Base-by-base conservation (phyloP, 1,140 invertebrate genomes). In the Drosophila obscura region DNA sequence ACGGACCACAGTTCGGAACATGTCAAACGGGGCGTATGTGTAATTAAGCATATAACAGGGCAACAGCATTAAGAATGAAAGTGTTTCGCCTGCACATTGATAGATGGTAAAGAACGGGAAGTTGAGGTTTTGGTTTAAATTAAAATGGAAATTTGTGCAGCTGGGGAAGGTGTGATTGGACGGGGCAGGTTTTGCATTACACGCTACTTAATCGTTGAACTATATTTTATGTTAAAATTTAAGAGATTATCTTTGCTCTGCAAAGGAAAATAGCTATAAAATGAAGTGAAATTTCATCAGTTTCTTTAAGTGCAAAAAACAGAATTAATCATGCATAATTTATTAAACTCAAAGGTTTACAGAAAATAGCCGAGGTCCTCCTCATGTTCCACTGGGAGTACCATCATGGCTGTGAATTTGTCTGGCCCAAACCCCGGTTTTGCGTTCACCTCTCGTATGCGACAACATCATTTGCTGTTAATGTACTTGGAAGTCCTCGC, bases 391-490 rank as follows among this genome's bases (percentile, higher is more conserved):
- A 5, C 13, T n/a, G 13, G 13, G 0, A 19, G n/a, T 50, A 60
- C 35, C 62, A 26, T 4, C 59, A 39, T n/a, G 19, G n/a, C 2
- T 1, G 5, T 3, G 3, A 11, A 19, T 39, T 24, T 46, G 52
- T 53, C 60, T 19, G 16, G 24, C 41, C 41, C 22, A 24, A 24
- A 4, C 31, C 31, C 31, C 8, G 2, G 3, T 31, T 3, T 57
- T 48, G 26, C 35, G 31, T 43, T 39, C 49, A 45, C 41, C 60
- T 68, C 31, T 31, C 59, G 35, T 55, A 53, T 73, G 79, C 64
- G 58, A 88, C 76, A 79, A 72, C 79, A 88, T 88, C 83, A 88
- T 88, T 88, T 83, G 72, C 61, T 88, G 73, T 73, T 89, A 89
- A 89, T 88, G 80, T 88, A 73, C 75, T 76, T 52, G 51, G 48